phyloP scores from a whole-genome alignment of 2,797 vertebrate species.

The Sarcoramphus papa region DNA sequence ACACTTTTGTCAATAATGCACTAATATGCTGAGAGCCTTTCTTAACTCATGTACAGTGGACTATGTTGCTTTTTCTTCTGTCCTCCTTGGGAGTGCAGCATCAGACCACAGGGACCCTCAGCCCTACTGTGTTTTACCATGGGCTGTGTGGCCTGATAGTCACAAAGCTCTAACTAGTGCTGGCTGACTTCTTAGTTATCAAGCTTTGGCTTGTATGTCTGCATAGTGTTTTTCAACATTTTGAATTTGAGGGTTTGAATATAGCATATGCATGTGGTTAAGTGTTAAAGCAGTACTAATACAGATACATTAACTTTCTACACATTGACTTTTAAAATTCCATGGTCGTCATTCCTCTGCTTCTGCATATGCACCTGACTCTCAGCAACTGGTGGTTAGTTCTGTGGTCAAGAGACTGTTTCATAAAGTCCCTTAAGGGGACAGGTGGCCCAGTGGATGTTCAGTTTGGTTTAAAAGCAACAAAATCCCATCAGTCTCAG shows the following conservation, averaged over 20 bases:
- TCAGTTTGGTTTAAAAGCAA: slow-evolving; percentile 62
- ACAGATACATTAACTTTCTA: background rate
- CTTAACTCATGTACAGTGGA: background rate
- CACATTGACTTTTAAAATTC: background rate
- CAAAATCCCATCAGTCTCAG: slow-evolving; percentile 7
- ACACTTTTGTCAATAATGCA: background rate
- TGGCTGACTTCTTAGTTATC: background rate
- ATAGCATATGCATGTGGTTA: background rate
- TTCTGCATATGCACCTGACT: background rate
- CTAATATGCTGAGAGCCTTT: background rate
- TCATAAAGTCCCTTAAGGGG: slow-evolving; percentile 57
- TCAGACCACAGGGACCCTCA: background rate
- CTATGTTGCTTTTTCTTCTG: background rate
- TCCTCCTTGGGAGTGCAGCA: background rate
- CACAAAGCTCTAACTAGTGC: background rate
- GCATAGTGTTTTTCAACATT: background rate
- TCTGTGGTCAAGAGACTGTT: slow-evolving; percentile 66
- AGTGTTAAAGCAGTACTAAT: background rate
- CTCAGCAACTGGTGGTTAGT: slow-evolving; percentile 47
- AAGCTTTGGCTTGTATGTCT: background rate
- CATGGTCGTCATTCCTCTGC: slow-evolving; percentile 31
- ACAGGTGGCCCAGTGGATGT: slow-evolving; percentile 44
- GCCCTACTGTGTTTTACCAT: background rate
- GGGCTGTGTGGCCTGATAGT: background rate
- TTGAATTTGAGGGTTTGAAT: background rate